phyloP scores from a whole-genome alignment of 2,113 vertebrate genomes.

The Labeo rohita region DNA sequence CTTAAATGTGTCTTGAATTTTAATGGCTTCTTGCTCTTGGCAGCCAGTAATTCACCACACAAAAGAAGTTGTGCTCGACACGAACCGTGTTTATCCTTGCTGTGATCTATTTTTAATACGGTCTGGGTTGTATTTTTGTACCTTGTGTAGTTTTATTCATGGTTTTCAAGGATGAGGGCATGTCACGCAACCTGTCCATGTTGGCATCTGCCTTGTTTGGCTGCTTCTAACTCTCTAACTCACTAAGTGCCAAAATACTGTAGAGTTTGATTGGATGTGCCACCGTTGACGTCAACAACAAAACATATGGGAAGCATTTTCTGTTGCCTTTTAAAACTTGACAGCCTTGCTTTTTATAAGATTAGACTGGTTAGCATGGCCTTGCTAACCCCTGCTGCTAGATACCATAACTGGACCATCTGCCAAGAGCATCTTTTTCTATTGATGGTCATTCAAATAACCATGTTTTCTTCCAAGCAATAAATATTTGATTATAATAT shows the following conservation, averaged over 20 bases:
- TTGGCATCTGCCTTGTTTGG: conserved; percentile 29
- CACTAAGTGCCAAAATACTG: neutral
- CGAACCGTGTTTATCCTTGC: neutral
- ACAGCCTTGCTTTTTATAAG: neutral
- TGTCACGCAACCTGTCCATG: conserved; percentile 23
- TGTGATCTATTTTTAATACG: neutral
- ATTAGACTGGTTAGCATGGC: neutral
- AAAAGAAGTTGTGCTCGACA: neutral
- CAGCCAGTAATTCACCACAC: neutral
- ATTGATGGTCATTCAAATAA: neutral
- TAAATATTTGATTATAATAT: neutral
- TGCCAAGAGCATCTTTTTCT: neutral
- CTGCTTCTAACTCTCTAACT: neutral
- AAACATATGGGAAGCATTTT: neutral
- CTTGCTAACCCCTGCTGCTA: neutral
- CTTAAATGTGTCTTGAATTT: neutral
- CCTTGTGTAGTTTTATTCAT: conserved; percentile 2
- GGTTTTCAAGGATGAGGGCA: conserved; percentile 3
- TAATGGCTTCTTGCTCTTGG: neutral
- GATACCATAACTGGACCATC: neutral
- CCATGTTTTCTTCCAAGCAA: neutral
- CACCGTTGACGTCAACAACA: neutral
- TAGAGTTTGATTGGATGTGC: neutral
- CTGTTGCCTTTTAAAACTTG: neutral
- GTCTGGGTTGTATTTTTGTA: neutral